A percentile compares a stretch with the other conserved stretches of the same genome.
These are phyloP conservation scores for Antennarius striatus DNA, from an alignment of 2,113 vertebrate genomes.

Conservation along the genomic window DNA sequence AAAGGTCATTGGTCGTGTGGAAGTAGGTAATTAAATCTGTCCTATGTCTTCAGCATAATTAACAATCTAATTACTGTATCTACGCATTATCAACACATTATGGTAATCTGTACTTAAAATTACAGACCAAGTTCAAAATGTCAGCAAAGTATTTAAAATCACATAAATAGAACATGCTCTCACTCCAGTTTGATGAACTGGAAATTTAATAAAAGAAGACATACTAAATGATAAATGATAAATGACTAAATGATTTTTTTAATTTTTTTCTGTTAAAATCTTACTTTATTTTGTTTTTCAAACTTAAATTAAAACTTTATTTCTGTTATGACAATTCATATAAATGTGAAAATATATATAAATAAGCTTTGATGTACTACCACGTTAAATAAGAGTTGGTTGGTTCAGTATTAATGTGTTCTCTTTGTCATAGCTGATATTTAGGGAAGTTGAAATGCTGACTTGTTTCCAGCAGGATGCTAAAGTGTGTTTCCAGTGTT, in stretches of 20 bases:
- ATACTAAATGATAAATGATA: not conserved
- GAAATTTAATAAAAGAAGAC: not conserved
- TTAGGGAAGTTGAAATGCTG: too few relatives aligned
- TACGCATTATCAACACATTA: conserved; percentile 1
- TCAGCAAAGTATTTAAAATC: conserved; percentile 23
- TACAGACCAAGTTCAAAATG: conserved; percentile 17
- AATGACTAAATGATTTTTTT: not conserved
- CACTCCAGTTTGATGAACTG: conserved; percentile 2
- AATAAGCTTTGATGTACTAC: not conserved
- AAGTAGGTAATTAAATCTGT: conserved; percentile 55
- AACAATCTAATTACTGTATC: conserved; percentile 58
- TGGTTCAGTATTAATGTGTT: not conserved
- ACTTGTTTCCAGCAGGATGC: not conserved
- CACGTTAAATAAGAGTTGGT: not conserved
- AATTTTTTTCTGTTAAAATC: not conserved
- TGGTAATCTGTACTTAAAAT: conserved; percentile 35
- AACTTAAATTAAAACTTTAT: too few relatives aligned
- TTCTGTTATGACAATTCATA: not conserved
- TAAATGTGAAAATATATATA: not conserved
- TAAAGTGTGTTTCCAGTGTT: conserved; percentile 9
- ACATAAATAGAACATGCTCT: not conserved
- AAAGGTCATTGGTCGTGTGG: conserved; percentile 60
- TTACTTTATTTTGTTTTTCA: not conserved
- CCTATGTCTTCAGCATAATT: conserved; percentile 58
- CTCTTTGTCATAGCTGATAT: not conserved